Conservation (phyloP, 2,888 invertebrate genomes). For the Chrysina gloriosa region DNA sequence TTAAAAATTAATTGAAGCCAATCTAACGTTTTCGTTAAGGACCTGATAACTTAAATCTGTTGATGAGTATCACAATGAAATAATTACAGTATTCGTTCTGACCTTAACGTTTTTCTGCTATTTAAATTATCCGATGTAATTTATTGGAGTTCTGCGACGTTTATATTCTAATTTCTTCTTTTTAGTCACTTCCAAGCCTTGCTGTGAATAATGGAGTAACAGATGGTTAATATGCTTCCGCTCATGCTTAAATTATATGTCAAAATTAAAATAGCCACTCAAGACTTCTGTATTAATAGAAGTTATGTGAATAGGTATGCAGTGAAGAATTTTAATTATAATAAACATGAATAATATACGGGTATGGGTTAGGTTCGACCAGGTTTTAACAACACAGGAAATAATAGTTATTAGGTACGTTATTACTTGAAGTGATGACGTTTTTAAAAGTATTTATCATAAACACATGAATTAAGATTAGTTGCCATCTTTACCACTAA, state of each 20-base stretch:
- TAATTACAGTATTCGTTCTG: slow-evolving; percentile 5
- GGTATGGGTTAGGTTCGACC: not conserved
- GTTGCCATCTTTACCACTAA: no score
- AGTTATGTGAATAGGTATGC: not conserved
- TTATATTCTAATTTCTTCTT: not conserved
- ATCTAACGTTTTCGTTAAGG: not conserved
- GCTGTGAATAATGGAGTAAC: not conserved
- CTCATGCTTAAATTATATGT: not conserved
- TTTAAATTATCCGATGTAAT: slow-evolving; percentile 4
- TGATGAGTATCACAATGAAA: not conserved
- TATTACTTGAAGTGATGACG: no score
- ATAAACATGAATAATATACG: not conserved
- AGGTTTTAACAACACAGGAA: no score
- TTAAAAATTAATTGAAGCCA: slow-evolving; percentile 28
- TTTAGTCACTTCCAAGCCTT: not conserved
- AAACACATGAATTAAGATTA: no score
- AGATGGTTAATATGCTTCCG: not conserved
- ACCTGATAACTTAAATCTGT: not conserved
- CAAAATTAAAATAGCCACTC: not conserved
- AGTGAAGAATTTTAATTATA: not conserved
- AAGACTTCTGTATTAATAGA: not conserved
- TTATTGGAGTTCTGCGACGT: not conserved
- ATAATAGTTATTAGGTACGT: no score
- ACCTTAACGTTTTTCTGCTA: not conserved
- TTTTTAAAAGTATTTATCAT: no score